A percentile compares a stretch with the other conserved stretches of the same genome.
Evolutionary conservation across 35 echinoderm and acorn worm species (phyloP).

Genomic region (Strongylocentrotus purpuratus): DNA sequence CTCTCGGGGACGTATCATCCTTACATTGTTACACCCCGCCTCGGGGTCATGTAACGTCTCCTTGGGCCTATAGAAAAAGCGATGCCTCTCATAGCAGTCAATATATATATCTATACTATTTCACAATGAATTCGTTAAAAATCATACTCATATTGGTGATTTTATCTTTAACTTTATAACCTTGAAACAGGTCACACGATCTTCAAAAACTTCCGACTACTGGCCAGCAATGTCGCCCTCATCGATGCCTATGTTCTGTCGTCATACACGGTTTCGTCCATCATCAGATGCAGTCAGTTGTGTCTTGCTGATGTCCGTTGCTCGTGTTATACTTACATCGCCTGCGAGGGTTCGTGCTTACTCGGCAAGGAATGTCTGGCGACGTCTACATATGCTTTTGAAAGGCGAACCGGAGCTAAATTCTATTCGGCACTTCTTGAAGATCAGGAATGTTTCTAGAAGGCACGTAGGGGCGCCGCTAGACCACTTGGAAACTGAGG

Average conservation of each 20-base stretch:
- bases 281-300: background rate
- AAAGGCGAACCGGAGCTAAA: background rate
- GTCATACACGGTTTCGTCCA: background rate
- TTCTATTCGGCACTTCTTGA: background rate
- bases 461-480: too few species aligned
- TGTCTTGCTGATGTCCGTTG: background rate
- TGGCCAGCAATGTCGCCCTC: background rate
- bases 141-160: too few species aligned
- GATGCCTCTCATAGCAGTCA: too few species aligned
- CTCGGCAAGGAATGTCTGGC: background rate
- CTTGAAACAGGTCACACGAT: background rate
- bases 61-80: too few species aligned
- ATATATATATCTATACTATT: too few species aligned
- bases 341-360: background rate
- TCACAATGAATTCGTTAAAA: too few species aligned
- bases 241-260: background rate
- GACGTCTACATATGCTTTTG: background rate
- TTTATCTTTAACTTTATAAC: too few species aligned
- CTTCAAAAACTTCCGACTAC: background rate
- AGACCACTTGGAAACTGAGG: too few species aligned
- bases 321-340: background rate
- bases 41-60: too few species aligned
- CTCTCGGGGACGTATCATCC: too few species aligned
- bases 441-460: background rate
- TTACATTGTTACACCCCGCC: too few species aligned